phyloP scores from a whole-genome alignment of 2,888 invertebrate species.

The Diarsia rubi region DNA sequence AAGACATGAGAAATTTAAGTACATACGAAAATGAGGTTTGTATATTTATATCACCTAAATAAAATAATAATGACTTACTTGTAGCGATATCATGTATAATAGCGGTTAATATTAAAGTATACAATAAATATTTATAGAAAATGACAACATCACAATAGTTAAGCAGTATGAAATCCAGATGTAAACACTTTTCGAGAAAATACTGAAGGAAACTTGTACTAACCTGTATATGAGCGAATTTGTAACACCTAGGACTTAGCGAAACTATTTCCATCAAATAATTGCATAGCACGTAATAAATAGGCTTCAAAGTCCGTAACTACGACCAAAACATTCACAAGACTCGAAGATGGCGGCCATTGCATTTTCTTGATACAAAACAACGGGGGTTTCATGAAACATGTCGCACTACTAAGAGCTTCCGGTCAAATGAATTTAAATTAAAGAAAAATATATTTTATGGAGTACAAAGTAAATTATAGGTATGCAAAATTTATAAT shows the following conservation, averaged over 20 bases:
- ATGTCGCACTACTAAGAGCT: conserved; percentile 81
- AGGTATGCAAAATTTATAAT: accelerated
- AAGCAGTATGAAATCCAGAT: conserved; percentile 92
- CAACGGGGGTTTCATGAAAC: conserved; percentile 90
- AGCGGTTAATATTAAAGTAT: conserved; percentile 61
- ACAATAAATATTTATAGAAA: conserved; percentile 79
- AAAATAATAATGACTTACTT: conserved; percentile 73
- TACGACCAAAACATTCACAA: conserved; percentile 94
- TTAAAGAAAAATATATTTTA: accelerated
- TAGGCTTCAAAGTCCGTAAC: conserved; percentile 88
- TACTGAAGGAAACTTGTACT: conserved; percentile 79
- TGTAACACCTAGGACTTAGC: conserved; percentile 82
- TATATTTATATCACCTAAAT: conserved; percentile 78
- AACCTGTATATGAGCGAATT: conserved; percentile 82
- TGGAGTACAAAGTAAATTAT: accelerated
- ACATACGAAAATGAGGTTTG: conserved; percentile 87
- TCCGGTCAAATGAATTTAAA: conserved; percentile 79
- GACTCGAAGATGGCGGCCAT: conserved; percentile 97
- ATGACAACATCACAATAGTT: conserved; percentile 91
- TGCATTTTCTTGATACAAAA: conserved; percentile 95
- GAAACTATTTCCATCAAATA: conserved; percentile 86
- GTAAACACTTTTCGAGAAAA: conserved; percentile 93
- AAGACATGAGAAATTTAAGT: conserved; percentile 83
- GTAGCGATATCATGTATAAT: conserved; percentile 56
- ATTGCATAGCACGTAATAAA: conserved; percentile 87